A percentile compares a stretch with the other conserved stretches of the same genome.
Evolutionary conservation across 2,888 invertebrate species (phyloP).

Genomic region (Phlogophora meticulosa): DNA sequence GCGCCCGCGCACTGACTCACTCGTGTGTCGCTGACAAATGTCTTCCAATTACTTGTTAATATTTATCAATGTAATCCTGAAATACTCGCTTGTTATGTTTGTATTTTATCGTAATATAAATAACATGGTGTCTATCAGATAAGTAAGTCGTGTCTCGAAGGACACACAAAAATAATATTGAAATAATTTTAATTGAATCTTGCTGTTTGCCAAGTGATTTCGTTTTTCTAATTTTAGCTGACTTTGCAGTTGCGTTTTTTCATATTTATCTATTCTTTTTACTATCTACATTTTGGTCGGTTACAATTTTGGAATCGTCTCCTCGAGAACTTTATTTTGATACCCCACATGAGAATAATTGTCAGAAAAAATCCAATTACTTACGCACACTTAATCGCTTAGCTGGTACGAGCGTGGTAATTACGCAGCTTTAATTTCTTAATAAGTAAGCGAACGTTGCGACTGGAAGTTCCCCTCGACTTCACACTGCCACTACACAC

Average conservation of each 20-base stretch:
- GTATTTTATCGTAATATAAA: constrained; percentile 37
- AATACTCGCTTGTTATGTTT: constrained; percentile 22
- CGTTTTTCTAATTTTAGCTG: too few relatives aligned
- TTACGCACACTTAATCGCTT: not conserved
- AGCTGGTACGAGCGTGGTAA: not conserved
- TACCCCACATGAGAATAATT: too few relatives aligned
- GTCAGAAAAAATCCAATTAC: too few relatives aligned
- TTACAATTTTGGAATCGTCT: too few relatives aligned
- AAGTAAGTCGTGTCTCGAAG: constrained; percentile 17
- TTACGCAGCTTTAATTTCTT: constrained; percentile 14
- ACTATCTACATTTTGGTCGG: too few relatives aligned
- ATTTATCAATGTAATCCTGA: constrained; percentile 33
- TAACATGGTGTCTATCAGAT: constrained; percentile 37
- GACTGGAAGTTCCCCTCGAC: constrained; percentile 12
- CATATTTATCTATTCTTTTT: too few relatives aligned
- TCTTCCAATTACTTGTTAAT: constrained; percentile 20
- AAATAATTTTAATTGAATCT: not conserved
- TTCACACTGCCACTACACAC: constrained; percentile 2
- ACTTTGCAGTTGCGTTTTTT: too few relatives aligned
- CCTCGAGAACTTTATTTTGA: too few relatives aligned
- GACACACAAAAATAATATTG: constrained; percentile 7
- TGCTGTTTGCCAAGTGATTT: too few relatives aligned
- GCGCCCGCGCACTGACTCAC: constrained; percentile 25
- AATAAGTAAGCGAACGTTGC: constrained; percentile 13
- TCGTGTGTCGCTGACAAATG: constrained; percentile 16